These are phyloP conservation scores for Heliangelus exortis DNA, from an alignment of 2,797 vertebrate genomes.

Conservation along the genomic window DNA sequence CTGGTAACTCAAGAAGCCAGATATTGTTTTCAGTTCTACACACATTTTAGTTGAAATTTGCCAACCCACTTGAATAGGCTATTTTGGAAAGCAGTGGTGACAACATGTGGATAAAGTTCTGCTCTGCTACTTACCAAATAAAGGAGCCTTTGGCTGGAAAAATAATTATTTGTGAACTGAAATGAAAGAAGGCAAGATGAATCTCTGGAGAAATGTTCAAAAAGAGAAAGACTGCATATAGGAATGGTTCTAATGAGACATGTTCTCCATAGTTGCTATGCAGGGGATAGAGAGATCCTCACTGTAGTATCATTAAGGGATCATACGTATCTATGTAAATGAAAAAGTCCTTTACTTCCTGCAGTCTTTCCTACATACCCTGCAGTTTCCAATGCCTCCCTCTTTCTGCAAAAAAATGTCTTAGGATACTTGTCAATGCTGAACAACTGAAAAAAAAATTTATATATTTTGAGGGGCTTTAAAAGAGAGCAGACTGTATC, in stretches of 20 bases:
- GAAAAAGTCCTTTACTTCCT: not conserved
- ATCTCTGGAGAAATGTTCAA: slow-evolving; percentile 7
- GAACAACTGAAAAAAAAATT: not conserved
- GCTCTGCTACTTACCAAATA: slow-evolving; percentile 58
- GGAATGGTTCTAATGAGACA: not conserved
- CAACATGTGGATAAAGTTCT: slow-evolving; percentile 66
- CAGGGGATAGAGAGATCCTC: not conserved
- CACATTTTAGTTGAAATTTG: slow-evolving; percentile 42
- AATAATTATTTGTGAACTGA: slow-evolving; percentile 20
- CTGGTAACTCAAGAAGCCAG: slow-evolving; percentile 66
- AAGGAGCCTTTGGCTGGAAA: slow-evolving; percentile 48
- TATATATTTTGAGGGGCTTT: not conserved
- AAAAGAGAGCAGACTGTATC: not conserved
- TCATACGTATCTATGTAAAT: rapidly evolving
- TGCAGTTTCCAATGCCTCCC: not conserved
- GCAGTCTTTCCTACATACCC: not conserved
- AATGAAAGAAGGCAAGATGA: slow-evolving; percentile 14
- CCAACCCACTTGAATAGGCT: slow-evolving; percentile 57
- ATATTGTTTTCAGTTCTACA: slow-evolving; percentile 65
- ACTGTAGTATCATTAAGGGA: not conserved
- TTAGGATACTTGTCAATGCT: not conserved
- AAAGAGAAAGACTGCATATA: not conserved
- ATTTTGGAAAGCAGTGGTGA: slow-evolving; percentile 60
- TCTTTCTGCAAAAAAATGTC: not conserved
- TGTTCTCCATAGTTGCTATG: not conserved